A percentile compares a stretch with the other conserved stretches of the same genome.
phyloP scores from a whole-genome alignment of 1,140 invertebrate species.

The Meloidogyne chitwoodi region DNA sequence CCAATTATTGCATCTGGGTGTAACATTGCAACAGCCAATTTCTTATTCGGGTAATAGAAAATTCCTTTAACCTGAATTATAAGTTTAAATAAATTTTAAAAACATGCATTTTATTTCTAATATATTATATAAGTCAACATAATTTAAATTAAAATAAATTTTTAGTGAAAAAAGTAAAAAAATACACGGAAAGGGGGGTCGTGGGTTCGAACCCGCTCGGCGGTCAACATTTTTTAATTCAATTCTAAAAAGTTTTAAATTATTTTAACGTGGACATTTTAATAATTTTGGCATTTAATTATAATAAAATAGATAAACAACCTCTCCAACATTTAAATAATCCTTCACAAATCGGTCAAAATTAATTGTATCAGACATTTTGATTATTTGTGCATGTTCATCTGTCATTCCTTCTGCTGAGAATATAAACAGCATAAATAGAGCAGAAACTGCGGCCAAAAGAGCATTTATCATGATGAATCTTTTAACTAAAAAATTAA shows the following conservation, averaged over 20 bases:
- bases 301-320: not conserved
- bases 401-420: not conserved
- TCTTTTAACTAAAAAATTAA: not conserved
- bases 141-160: no score
- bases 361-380: not conserved
- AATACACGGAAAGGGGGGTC: no score
- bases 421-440: not conserved
- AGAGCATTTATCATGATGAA: not conserved
- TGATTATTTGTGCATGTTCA: not conserved
- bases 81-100: not conserved
- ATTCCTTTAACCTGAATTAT: not conserved
- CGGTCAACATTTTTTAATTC: no score
- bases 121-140: no score
- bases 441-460: not conserved
- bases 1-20: not conserved
- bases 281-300: no score
- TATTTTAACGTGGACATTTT: no score
- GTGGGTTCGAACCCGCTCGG: no score
- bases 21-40: not conserved
- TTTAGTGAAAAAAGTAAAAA: no score
- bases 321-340: not conserved
- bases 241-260: no score
- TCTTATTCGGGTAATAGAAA: not conserved
- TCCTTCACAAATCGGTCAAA: not conserved
- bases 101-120: no score